These are phyloP conservation scores for Latrodectus elegans DNA, from an alignment of 2,888 invertebrate species.

Conservation along the genomic window DNA sequence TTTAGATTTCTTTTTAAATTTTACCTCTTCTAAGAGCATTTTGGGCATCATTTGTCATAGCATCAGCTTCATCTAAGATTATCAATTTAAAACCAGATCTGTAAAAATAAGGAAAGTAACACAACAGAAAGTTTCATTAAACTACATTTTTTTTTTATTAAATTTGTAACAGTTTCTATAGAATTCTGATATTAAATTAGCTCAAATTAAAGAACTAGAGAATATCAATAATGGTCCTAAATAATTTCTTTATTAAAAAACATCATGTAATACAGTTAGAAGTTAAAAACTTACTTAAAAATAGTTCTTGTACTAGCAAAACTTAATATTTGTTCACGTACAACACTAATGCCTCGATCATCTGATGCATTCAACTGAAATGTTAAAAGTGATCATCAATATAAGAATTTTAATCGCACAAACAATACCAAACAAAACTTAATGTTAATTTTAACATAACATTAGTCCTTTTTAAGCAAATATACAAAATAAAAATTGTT, in stretches of 20 bases:
- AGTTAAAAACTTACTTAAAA: slow-evolving; percentile 80
- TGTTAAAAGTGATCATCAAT: slow-evolving; percentile 1
- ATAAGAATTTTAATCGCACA: too few relatives aligned
- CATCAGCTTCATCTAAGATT: slow-evolving; percentile 98
- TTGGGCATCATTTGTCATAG: slow-evolving; percentile 99
- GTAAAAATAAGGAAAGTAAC: slow-evolving; percentile 15
- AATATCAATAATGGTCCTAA: too few relatives aligned
- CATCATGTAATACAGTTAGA: neutral
- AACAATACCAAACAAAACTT: too few relatives aligned
- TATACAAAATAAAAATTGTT: too few relatives aligned
- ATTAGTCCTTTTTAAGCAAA: too few relatives aligned
- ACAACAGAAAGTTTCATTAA: neutral
- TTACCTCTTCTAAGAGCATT: slow-evolving; percentile 94
- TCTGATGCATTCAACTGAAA: slow-evolving; percentile 96
- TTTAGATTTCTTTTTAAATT: neutral
- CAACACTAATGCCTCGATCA: slow-evolving; percentile 96
- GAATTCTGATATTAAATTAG: too few relatives aligned
- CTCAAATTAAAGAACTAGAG: too few relatives aligned
- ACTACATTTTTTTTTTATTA: neutral
- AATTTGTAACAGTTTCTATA: too few relatives aligned
- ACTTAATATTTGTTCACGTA: slow-evolving; percentile 92
- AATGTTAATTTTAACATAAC: too few relatives aligned
- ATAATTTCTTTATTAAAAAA: too few relatives aligned
- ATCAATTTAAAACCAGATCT: slow-evolving; percentile 92
- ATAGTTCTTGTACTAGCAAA: slow-evolving; percentile 98